Conservation (phyloP, 1,140 invertebrate genomes). For the Brachionus calyciflorus region DNA sequence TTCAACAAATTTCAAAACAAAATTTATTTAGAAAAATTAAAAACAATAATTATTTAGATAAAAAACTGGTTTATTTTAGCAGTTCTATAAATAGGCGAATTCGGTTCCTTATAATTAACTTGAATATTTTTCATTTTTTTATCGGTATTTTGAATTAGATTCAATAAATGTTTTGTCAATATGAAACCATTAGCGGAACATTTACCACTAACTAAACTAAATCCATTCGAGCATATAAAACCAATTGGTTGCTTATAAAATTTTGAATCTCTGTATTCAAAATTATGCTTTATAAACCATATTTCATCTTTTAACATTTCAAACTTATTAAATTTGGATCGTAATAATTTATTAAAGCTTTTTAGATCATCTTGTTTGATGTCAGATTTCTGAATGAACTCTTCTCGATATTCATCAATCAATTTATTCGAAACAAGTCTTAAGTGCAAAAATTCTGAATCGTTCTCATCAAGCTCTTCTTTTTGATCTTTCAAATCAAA, state of each 20-base stretch:
- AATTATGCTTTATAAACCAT: background rate
- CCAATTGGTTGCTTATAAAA: background rate
- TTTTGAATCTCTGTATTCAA: conserved; percentile 10
- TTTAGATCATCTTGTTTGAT: background rate
- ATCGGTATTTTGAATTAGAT: background rate
- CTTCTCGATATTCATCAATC: conserved; percentile 2
- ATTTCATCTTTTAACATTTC: conserved; percentile 30
- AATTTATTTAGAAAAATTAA: no score
- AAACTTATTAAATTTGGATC: conserved; percentile 31
- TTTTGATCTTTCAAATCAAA: background rate
- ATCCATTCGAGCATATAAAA: conserved; percentile 19
- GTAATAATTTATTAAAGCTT: conserved; percentile 2
- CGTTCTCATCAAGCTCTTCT: no score
- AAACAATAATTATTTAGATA: background rate
- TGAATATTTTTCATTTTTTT: conserved; percentile 12
- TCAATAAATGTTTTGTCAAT: background rate
- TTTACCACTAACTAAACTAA: conserved; percentile 32
- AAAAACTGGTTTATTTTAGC: conserved; percentile 32
- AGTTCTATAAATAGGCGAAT: conserved; percentile 6
- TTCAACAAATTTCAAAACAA: no score
- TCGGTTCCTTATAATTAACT: conserved; percentile 21
- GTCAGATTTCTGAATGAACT: background rate
- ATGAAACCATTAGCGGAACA: conserved; percentile 32
- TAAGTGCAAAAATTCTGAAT: background rate
- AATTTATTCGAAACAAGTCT: conserved; percentile 25